Conservation (phyloP, 2,797 vertebrate genomes). For the Trichosurus vulpecula region DNA sequence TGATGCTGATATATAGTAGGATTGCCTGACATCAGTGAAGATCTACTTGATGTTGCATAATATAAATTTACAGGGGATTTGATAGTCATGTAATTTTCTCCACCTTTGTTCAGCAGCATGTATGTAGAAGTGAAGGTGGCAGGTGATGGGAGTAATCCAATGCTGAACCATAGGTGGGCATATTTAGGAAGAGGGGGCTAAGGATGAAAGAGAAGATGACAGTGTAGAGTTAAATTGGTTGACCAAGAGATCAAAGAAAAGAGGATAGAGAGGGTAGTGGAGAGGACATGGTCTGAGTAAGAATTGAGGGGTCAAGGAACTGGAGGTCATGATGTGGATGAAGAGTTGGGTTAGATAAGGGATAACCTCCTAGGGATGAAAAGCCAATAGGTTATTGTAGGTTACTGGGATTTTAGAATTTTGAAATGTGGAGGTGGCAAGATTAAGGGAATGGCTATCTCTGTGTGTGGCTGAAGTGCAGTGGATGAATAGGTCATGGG, state of each 20-base stretch:
- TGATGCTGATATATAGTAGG: neutral
- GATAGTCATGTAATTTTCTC: neutral
- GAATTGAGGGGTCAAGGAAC: neutral
- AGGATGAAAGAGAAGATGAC: neutral
- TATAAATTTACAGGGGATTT: neutral
- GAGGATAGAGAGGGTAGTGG: neutral
- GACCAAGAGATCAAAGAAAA: neutral
- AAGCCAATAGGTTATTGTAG: neutral
- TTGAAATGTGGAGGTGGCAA: neutral
- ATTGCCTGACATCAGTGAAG: neutral
- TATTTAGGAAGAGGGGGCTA: neutral
- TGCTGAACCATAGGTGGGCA: neutral
- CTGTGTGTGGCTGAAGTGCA: neutral
- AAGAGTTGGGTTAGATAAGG: neutral
- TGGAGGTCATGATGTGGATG: neutral
- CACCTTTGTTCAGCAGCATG: neutral
- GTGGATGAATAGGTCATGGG: neutral
- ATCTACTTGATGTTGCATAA: neutral
- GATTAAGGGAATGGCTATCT: neutral
- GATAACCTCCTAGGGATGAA: neutral
- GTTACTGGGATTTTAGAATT: neutral
- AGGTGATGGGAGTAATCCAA: neutral
- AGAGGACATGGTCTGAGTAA: neutral
- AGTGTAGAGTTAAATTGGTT: neutral
- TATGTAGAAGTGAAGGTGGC: neutral